phyloP scores from a whole-genome alignment of 2,888 invertebrate species.

The Nephrotoma flavescens region DNA sequence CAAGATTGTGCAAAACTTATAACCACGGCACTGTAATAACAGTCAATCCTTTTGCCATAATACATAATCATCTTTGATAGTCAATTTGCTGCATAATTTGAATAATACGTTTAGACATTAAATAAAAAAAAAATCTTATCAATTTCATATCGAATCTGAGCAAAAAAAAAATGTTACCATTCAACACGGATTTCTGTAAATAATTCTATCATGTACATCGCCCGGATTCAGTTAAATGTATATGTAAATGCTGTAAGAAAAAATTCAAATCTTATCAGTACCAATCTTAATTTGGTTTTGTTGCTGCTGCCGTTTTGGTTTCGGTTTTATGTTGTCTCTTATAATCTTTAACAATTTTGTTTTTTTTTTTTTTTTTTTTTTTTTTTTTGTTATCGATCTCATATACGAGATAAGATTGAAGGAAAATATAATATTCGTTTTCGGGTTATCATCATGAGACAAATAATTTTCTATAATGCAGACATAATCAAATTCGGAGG shows the following conservation, averaged over 20 bases:
- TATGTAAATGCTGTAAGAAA: background rate
- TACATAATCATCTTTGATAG: background rate
- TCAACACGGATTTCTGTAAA: background rate
- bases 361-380: too few species aligned
- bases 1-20: background rate
- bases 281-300: background rate
- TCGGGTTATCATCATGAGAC: background rate
- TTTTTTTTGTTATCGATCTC: background rate
- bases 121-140: background rate
- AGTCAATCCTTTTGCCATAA: background rate
- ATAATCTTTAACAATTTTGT: background rate
- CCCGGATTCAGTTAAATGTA: background rate
- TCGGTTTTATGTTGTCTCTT: background rate
- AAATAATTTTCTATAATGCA: background rate
- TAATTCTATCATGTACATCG: background rate
- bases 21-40: background rate
- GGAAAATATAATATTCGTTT: background rate
- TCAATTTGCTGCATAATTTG: background rate
- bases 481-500: background rate
- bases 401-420: background rate
- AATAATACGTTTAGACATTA: background rate
- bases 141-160: background rate
- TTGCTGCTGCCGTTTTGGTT: background rate
- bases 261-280: background rate
- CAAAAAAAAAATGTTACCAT: background rate